Evolutionary conservation across 2,113 vertebrate genomes (phyloP).

Genomic region (Oreotrochilus melanogaster): DNA sequence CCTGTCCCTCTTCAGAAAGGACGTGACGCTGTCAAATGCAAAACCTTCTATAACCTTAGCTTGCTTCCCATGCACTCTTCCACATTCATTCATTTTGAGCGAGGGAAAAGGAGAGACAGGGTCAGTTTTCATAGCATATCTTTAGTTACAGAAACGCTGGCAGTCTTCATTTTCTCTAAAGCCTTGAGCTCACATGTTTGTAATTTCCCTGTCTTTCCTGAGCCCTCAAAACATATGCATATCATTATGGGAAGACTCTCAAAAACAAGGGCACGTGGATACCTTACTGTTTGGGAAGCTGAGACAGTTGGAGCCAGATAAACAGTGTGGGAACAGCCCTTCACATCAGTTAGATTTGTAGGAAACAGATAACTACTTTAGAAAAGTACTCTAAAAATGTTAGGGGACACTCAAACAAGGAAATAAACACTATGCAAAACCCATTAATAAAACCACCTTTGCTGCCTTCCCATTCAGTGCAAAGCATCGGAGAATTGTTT

Average conservation of each 20-base stretch:
- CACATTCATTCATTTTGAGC: background rate
- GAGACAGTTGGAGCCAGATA: background rate
- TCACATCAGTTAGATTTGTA: background rate
- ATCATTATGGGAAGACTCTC: background rate
- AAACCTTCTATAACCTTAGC: background rate
- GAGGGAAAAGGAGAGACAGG: background rate
- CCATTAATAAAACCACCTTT: background rate
- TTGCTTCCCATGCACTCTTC: background rate
- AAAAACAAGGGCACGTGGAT: background rate
- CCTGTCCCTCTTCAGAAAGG: background rate
- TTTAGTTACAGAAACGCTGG: background rate
- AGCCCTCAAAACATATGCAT: background rate
- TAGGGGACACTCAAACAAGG: background rate
- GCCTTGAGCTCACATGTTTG: constrained; percentile 13
- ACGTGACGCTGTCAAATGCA: background rate
- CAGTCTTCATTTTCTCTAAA: background rate
- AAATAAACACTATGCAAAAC: background rate
- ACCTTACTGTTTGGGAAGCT: background rate
- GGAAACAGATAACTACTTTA: background rate
- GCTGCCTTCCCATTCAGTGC: background rate
- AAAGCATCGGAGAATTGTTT: background rate
- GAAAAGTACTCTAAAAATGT: background rate
- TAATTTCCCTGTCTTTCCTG: constrained; percentile 7
- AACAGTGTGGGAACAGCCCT: background rate
- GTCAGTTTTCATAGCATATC: background rate